Evolutionary conservation across 2,888 invertebrate species (phyloP), one percentile per base, ranked within the genome.

Genomic region (Temnothorax rugatulus): DNA sequence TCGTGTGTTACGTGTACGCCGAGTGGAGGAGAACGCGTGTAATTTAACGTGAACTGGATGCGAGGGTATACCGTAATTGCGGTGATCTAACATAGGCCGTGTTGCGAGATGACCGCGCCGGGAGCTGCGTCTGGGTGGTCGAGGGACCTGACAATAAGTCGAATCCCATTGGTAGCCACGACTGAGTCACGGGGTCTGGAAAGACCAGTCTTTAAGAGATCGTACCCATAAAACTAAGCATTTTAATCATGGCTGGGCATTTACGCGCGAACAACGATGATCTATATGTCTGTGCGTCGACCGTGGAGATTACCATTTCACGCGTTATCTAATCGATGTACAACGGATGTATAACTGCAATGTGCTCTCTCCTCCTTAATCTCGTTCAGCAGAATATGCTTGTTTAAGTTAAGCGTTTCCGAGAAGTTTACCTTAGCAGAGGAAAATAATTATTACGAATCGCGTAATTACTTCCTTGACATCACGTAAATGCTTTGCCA

Each of bases 61-160:
- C 85, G 75, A 77, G 84, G 59, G 86, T 68, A 86, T 84, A 87
- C 41, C 18, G 84, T 92, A 91, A 92, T 92, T 90, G 91, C 88
- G 21, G 88, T 83, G 87, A 90, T 90, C 86, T 85, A 87, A 87
- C 79, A 18, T 38, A 59, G 57, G 86, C 83, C 76, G 73, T 85
- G 52, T 41, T 71, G 84, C 64, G 34, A 79, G 83, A 86, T 85
- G 85, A 87, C 86, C 88, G 88, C 88, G 29, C 29, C 29, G 84
- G 87, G 85, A 84, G 85, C 44, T 88, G 83, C 83, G 81, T 73
- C 84, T 88, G 92, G 92, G 91, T 92, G 92, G 91, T 91, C 66
- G 44, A 68, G 74, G 18, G 38, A 38, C 15, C 57, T 76, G 61
- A 76, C 71, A 54, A 86, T 74, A 71, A 79, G 59, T 79, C 50